A percentile compares a stretch with the other conserved stretches of the same genome.
Evolutionary conservation across 1,140 invertebrate genomes (phyloP).

Genomic region (Drosophila bocqueti): DNA sequence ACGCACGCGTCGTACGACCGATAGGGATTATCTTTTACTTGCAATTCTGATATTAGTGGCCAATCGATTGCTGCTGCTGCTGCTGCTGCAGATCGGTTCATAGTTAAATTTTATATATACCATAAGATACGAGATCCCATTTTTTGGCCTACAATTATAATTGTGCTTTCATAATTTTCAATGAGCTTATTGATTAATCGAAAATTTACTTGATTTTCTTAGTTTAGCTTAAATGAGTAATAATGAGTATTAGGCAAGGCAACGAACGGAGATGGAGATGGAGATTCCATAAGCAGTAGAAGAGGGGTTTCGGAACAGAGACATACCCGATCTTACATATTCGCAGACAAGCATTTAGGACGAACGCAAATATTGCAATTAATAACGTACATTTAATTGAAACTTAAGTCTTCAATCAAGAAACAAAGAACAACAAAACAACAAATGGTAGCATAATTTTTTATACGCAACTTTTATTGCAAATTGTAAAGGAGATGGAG

Average conservation of each 20-base stretch:
- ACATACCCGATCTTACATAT: conserved; percentile 80
- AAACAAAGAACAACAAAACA: conserved; percentile 55
- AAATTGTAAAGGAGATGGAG: conserved; percentile 65
- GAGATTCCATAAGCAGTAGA: conserved; percentile 47
- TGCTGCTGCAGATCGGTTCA: conserved; percentile 58
- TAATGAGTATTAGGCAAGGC: conserved; percentile 59
- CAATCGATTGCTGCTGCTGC: conserved; percentile 53
- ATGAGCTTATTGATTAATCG: conserved; percentile 61
- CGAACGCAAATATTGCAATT: conserved; percentile 66
- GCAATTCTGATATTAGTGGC: conserved; percentile 52
- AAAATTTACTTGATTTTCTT: conserved; percentile 57
- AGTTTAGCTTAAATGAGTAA: conserved; percentile 56
- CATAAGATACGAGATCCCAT: conserved; percentile 17
- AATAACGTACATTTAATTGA: conserved; percentile 56
- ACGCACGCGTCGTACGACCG: conserved; percentile 2
- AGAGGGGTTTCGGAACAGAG: conserved; percentile 46
- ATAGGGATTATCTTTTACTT: conserved; percentile 48
- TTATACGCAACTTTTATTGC: conserved; percentile 82
- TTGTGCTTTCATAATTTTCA: conserved; percentile 55
- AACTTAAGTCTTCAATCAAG: conserved; percentile 63
- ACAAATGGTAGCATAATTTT: conserved; percentile 75
- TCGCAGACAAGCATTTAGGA: conserved; percentile 72
- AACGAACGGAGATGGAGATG: conserved; percentile 50
- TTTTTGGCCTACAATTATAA: conserved; percentile 47
- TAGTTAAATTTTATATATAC: conserved; percentile 60